These are phyloP conservation scores for Drosophila anceps DNA, from an alignment of 2,888 invertebrate genomes.

Conservation along the genomic window DNA sequence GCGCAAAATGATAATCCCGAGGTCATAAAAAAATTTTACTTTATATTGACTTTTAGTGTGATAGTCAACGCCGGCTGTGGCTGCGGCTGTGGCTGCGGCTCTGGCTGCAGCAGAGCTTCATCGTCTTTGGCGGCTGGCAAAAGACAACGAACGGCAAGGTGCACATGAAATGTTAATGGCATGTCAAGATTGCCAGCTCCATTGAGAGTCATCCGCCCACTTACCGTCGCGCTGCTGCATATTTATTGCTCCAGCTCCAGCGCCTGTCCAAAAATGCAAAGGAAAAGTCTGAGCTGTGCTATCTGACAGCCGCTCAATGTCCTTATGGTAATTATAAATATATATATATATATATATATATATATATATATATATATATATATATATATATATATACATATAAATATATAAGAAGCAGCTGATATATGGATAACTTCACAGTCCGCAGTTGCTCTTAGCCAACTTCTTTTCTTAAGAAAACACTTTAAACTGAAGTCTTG, in stretches of 20 bases:
- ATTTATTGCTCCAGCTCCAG: constrained; percentile 55
- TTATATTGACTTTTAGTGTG: constrained; percentile 81
- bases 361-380: constrained; percentile 16
- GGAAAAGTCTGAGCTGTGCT: constrained; percentile 8
- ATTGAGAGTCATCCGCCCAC: constrained; percentile 22
- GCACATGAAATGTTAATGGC: constrained; percentile 80
- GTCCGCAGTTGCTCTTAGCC: constrained; percentile 1
- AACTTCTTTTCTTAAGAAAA: background rate
- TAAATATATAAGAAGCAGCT: background rate
- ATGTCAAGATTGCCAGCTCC: constrained; percentile 73
- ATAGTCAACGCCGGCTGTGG: constrained; percentile 66
- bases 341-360: constrained; percentile 9
- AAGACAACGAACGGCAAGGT: constrained; percentile 72
- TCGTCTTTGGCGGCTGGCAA: constrained; percentile 34
- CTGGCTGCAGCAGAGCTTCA: constrained; percentile 3
- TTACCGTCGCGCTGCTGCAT: constrained; percentile 42
- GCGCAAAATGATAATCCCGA: constrained; percentile 80
- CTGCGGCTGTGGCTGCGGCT: constrained; percentile 10
- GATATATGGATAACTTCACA: background rate
- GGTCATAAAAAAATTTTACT: constrained; percentile 81
- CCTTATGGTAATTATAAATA: constrained; percentile 20
- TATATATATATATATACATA: constrained; percentile 18
- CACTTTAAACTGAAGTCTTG: constrained; percentile 24
- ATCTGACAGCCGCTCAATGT: constrained; percentile 12
- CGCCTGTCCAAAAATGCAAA: constrained; percentile 51